Conservation (phyloP, 2,888 invertebrate species). For the Bellardia pandia region DNA sequence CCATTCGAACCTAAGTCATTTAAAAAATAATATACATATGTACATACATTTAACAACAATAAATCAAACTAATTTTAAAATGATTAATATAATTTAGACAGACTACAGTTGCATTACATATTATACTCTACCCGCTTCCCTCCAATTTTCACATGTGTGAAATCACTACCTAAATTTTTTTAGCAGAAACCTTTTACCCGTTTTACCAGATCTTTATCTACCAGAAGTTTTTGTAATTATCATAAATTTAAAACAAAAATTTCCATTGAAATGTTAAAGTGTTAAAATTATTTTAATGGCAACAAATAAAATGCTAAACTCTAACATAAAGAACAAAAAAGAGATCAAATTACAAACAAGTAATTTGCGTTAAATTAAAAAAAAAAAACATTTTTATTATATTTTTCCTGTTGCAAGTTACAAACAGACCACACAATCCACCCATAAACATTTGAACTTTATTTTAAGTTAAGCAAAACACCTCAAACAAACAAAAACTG, state of each 20-base stretch:
- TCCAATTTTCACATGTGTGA: no score
- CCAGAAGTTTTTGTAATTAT: conserved; percentile 23
- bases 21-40: no score
- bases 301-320: conserved; percentile 52
- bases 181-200: no score
- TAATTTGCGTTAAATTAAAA: conserved; percentile 64
- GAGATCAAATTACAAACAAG: conserved; percentile 60
- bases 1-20: no score
- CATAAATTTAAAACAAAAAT: conserved; percentile 12
- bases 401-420: conserved; percentile 6
- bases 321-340: conserved; percentile 23
- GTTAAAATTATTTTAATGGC: conserved; percentile 61
- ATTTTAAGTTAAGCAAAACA: conserved; percentile 45
- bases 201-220: background rate
- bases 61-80: no score
- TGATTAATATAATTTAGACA: no score
- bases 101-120: no score
- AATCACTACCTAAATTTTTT: no score
- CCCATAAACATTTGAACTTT: conserved; percentile 65
- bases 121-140: no score
- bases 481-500: conserved; percentile 35
- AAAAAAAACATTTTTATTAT: conserved; percentile 14
- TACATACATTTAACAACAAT: no score
- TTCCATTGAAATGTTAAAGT: conserved; percentile 53
- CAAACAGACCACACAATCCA: conserved; percentile 46